Evolutionary conservation across 2,113 vertebrate genomes (phyloP).

Genomic region (Gobio gobio): DNA sequence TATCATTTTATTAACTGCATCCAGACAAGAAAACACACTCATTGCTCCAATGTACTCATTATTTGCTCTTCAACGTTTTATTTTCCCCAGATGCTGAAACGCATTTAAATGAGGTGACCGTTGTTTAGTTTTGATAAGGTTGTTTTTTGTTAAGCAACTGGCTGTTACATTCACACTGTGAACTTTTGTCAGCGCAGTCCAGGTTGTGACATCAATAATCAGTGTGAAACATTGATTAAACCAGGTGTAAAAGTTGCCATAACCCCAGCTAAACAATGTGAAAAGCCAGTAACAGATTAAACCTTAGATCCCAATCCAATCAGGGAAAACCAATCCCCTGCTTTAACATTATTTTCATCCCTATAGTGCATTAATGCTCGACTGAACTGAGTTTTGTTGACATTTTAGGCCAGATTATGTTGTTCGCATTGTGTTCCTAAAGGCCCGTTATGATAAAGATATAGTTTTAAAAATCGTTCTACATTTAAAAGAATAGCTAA

Average conservation of each 20-base stretch:
- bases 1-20: slow-evolving; percentile 44
- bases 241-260: neutral
- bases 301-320: too few relatives aligned
- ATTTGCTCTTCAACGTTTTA: slow-evolving; percentile 71
- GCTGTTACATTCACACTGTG: neutral
- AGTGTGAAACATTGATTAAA: neutral
- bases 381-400: neutral
- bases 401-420: neutral
- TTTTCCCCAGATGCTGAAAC: slow-evolving; percentile 29
- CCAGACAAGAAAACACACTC: slow-evolving; percentile 73
- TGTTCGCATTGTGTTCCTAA: neutral
- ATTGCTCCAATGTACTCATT: slow-evolving; percentile 64
- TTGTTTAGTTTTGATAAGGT: neutral
- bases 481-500: too few relatives aligned
- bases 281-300: neutral
- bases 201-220: neutral
- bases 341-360: neutral
- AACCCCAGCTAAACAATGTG: neutral
- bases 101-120: neutral
- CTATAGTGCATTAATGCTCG: neutral
- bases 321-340: too few relatives aligned
- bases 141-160: neutral
- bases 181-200: neutral
- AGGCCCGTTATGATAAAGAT: too few relatives aligned
- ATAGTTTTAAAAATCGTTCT: too few relatives aligned